Evolutionary conservation across 37 sponge, comb jelly and placozoan genomes (phyloP).

Genomic region (Spongia lamella): DNA sequence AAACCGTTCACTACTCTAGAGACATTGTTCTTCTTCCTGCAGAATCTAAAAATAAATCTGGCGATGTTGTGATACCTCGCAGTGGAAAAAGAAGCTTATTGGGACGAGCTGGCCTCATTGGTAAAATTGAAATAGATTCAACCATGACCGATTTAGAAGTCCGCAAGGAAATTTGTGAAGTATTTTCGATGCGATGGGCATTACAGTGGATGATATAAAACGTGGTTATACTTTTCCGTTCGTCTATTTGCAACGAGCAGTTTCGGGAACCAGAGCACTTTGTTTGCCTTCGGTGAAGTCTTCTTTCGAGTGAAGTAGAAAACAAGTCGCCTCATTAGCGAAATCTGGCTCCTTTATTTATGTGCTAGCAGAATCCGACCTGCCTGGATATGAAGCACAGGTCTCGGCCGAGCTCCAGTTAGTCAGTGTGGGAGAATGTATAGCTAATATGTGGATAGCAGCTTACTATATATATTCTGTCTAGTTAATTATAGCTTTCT

Average conservation of each 20-base stretch:
- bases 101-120: conserved; percentile 19
- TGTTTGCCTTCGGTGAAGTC: conserved; percentile 1
- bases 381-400: not conserved
- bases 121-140: conserved; percentile 16
- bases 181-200: conserved; percentile 27
- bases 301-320: conserved; percentile 21
- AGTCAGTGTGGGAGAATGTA: too few species aligned
- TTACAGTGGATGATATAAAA: not conserved
- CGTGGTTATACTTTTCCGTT: conserved; percentile 1
- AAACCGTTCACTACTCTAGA: not conserved
- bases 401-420: too few species aligned
- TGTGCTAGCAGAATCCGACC: not conserved
- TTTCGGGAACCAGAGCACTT: not conserved
- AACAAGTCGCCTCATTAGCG: conserved; percentile 21
- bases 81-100: not conserved
- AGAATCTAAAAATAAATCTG: not conserved
- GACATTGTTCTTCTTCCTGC: conserved; percentile 13
- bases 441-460: too few species aligned
- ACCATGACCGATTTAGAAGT: conserved; percentile 3
- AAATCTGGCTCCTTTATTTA: conserved; percentile 22
- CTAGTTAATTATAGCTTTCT: too few species aligned
- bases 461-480: too few species aligned
- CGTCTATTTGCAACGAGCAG: conserved; percentile 17
- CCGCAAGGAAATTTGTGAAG: conserved; percentile 13
- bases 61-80: conserved; percentile 7